Base-by-base conservation (phyloP, 2,888 invertebrate species). In the Drepanosiphum platanoidis region DNA sequence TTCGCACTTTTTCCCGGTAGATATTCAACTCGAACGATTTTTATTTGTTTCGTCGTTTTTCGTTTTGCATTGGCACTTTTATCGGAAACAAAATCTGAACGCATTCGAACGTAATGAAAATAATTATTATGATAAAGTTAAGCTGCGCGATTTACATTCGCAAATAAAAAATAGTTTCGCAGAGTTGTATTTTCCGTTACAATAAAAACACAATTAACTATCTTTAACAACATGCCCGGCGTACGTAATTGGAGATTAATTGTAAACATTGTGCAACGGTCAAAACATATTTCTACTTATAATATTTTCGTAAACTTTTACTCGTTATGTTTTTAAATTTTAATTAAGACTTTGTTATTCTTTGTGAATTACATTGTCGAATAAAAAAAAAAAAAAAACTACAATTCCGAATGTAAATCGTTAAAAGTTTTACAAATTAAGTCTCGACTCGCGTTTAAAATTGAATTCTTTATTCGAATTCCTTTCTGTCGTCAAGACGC, bases 321-420 rank as follows among this genome's bases (percentile, higher is more conserved):
- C 30, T 78, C 39, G 22, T 77, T 64, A 61, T 42, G 30, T 64
- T 42, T 78, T 78, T 11, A 78, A 64, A 64, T 78, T 42, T 64
- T 64, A 78, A 78, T 78, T 42, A 78, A 64, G 64, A 64, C 42
- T 30, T 39, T 78, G 64, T 74, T 74, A 74, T 64, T 64, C 64
- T 64, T 78, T 22, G 39, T 22, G 39, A 64, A 42, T 64, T 78
- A 22, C 30, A 30, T 11, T 64, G 27, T 8, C 27, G 13, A 27
- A 64, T 64, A 64, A 30, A 30, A 30, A 64, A 61, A 61, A 61
- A 61, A 77, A 8, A 77, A 34, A 27, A 77, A 58, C 52, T 72
- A n/a, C 34, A 36, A 61, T 58, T 32, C 2, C 9, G 27, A 27
- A 58, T 8, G 36, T 61, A 64, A 77, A 39, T 61, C 5, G 36